Evolutionary conservation across 2,888 invertebrate genomes (phyloP), one percentile per base, ranked within the genome.

Genomic region (Drosophila longiperda): DNA sequence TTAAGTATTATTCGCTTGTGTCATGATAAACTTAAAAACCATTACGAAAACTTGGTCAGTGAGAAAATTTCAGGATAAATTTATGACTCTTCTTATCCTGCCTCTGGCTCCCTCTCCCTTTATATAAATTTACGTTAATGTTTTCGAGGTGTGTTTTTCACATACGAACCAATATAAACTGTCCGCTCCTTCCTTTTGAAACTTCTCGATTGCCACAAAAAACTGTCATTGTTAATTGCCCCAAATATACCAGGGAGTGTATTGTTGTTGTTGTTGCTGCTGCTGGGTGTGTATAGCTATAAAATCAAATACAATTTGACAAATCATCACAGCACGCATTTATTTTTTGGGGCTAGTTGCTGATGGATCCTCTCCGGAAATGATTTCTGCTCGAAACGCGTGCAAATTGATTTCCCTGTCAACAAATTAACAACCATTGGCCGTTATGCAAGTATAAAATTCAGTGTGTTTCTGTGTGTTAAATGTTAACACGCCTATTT

Each of bases 211-310:
- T 86, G 89, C 75, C 76, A 78, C 75, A 80, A 55, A 86, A 88
- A 87, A 88, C 82, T 90, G 87, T 75, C 90, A 87, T 87, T 87
- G 87, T 78, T 90, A 87, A 87, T 90, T 87, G 86, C 79, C 87
- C 87, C 85, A 90, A 86, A 86, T 78, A 75, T 66, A 71, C 50
- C 61, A 50, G 71, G 78, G 75, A n/a, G 63, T 65, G 49, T 57
- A 54, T 64, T 61, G 33, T 48, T 57, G 17, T 40, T 45, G 23
- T 38, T 60, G 11, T 42, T 55, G 38, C 52, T 34, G 17, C 26
- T 38, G 12, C 23, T 75, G 75, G 74, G 82, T 49, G 66, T 78
- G 79, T 74, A 17, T 53, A 38, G 48, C 70, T 70, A 70, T 78
- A 49, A 79, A 79, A 81, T 82, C 82, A 73, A 82, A 70, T 62